Evolutionary conservation across 2,797 vertebrate species (phyloP), one percentile per base, ranked within the genome.

Genomic region (Luscinia luscinia): DNA sequence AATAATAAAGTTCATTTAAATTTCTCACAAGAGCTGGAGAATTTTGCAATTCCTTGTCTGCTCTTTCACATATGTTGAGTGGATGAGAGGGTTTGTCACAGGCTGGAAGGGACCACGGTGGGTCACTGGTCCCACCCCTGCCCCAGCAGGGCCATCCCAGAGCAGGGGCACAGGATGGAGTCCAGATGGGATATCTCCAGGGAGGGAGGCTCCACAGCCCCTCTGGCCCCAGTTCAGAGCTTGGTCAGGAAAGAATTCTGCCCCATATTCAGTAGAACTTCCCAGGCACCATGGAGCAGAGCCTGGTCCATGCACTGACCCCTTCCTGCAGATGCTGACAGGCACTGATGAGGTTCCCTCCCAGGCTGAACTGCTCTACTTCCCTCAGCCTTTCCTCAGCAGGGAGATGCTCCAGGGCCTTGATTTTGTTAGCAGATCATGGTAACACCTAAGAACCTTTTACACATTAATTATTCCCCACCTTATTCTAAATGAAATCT

Each of bases 331-430:
- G 28, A 2, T 16, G 34, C 55, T 58, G 43, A 51, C 23, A 36
- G 9, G 1, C 11, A 6, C 3, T 21, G 11, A 6, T 36, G 54
- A 19, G 28, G 8, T 8, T 11, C 8, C 20, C 11, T 21, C 59
- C 55, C 21, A 28, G 2, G 18, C 15, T 67, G 54, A 41, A 1
- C 40, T 46, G 7, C 17, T 32, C 28, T 1, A 3, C 2, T 23
- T 66, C 40, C n/a, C 40, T 87, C n/a, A 54, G 46, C n/a, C 46
- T 61, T 45, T 45, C 54, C 54, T 23, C 1, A 0, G 23, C 40
- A 52, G 11, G 18, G 14, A 66, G 45, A 6, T 30, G 16, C 9
- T 36, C 34, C 46, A 27, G 13, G 2, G 18, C 15, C 12, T 36
- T 36, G 7, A 22, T 27, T 48, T 27, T 54, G 12, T 43, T 21